Conservation (phyloP, 2,797 vertebrate genomes). For the Chrosomus eos region DNA sequence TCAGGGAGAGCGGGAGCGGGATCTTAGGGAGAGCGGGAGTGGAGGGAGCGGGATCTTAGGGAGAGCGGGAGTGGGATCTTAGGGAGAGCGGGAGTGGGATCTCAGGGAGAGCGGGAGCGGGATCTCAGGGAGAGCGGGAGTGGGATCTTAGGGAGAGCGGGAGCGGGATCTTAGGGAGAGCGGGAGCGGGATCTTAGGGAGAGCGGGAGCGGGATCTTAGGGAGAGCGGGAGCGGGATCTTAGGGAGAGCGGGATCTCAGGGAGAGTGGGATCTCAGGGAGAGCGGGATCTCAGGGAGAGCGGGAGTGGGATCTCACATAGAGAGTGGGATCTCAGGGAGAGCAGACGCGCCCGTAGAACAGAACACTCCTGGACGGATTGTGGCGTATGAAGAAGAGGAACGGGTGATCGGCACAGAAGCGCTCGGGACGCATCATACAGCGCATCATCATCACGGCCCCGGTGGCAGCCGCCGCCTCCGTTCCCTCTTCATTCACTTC, state of each 20-base stretch:
- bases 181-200: conserved; percentile 67
- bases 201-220: conserved; percentile 54
- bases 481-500: conserved; percentile 92
- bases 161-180: conserved; percentile 69
- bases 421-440: conserved; percentile 20
- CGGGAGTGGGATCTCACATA: conserved; percentile 38
- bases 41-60: conserved; percentile 58
- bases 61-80: no score
- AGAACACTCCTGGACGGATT: conserved; percentile 78
- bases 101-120: conserved; percentile 71
- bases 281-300: conserved; percentile 72
- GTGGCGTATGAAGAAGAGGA: conserved; percentile 91
- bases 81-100: no score
- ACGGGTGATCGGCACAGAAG: conserved; percentile 86
- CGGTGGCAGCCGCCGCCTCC: conserved; percentile 83
- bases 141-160: conserved; percentile 70
- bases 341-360: conserved; percentile 84
- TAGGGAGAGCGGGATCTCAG: conserved; percentile 78
- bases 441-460: conserved; percentile 68
- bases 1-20: no score
- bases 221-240: conserved; percentile 72
- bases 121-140: conserved; percentile 72
- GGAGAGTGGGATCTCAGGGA: conserved; percentile 67
- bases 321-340: conserved; percentile 68
- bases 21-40: conserved; percentile 74